Evolutionary conservation across 2,888 invertebrate genomes (phyloP), one percentile per base, ranked within the genome.

Genomic region (Agrilus biguttatus): DNA sequence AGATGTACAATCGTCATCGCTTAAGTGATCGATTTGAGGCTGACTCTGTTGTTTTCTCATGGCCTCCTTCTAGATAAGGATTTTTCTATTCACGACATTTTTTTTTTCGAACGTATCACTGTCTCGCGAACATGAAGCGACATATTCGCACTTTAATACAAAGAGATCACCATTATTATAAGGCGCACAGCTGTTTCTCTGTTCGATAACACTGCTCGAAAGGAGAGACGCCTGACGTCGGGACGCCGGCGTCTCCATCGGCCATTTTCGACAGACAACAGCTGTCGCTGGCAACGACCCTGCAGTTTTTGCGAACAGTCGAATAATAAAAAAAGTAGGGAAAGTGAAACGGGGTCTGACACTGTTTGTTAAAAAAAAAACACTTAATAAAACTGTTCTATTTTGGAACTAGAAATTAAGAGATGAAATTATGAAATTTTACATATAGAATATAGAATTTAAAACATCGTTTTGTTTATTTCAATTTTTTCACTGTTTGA

Each of bases 1-100:
- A 51, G 71, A 68, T 53, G 70, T 70, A 51, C 71, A 66, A 51
- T 73, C 73, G 55, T 72, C 73, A 50, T 73, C 72, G 53, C 67
- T 70, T 51, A 68, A 63, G 45, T 67, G 66, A 44, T 61, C 57
- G 48, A 63, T 62, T 44, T 61, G 53, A 45, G 61, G 61, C 44
- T 59, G 54, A 44, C 59, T 59, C 41, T 47, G 47, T 37, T 47
- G 47, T 40, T 47, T 47, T 36, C 47, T 43, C 47, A 47, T 47
- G 10, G 28, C 28, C 10, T 28, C 28, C 8, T 10, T 5, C 3
- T 10, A 8, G 10, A 10, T 8, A 28, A 10, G 8, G 10, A 28
- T 28, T 28, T 28, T 28, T 28, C 10, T 10, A 8, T 28, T 28
- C 28, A 28, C 28, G 13, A 39, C 37, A 19, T 42, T 8, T 40